A percentile compares a stretch with the other conserved stretches of the same genome.
These are phyloP conservation scores for Caranx ignobilis DNA, from an alignment of 2,113 vertebrate species.

Conservation along the genomic window DNA sequence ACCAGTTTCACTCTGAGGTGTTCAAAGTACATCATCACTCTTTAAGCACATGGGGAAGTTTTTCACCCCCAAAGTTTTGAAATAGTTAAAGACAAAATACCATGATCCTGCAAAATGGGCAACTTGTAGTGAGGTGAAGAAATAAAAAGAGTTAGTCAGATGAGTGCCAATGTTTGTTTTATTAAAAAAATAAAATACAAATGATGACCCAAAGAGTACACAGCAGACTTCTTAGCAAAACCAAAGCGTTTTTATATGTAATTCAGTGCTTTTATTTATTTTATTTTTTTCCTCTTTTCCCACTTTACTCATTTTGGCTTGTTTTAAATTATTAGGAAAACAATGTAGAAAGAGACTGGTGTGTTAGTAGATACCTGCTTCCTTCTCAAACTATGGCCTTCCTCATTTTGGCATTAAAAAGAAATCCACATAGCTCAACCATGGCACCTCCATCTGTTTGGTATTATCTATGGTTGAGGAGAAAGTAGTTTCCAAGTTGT, in stretches of 20 bases:
- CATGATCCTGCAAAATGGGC: background rate
- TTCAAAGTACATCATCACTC: background rate
- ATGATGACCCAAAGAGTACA: constrained; percentile 82
- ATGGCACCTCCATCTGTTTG: constrained; percentile 34
- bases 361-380: constrained; percentile 35
- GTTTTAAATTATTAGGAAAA: constrained; percentile 57
- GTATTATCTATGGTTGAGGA: constrained; percentile 21
- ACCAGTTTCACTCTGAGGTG: background rate
- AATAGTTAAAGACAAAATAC: background rate
- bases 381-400: constrained; percentile 38
- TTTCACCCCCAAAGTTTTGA: background rate
- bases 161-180: constrained; percentile 81
- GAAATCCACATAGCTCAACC: constrained; percentile 38
- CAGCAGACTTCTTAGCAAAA: constrained; percentile 73
- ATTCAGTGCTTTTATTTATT: constrained; percentile 58
- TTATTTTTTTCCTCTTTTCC: constrained; percentile 5
- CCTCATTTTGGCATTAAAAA: constrained; percentile 52
- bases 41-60: background rate
- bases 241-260: constrained; percentile 59
- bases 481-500: constrained; percentile 11
- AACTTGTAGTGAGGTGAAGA: background rate
- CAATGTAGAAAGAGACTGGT: constrained; percentile 39
- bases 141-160: background rate
- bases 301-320: constrained; percentile 66
- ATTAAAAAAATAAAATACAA: constrained; percentile 89